Conservation (phyloP, 30 jellyfish, hydroid and myxozoan genomes). For the Hydractinia echinata region DNA sequence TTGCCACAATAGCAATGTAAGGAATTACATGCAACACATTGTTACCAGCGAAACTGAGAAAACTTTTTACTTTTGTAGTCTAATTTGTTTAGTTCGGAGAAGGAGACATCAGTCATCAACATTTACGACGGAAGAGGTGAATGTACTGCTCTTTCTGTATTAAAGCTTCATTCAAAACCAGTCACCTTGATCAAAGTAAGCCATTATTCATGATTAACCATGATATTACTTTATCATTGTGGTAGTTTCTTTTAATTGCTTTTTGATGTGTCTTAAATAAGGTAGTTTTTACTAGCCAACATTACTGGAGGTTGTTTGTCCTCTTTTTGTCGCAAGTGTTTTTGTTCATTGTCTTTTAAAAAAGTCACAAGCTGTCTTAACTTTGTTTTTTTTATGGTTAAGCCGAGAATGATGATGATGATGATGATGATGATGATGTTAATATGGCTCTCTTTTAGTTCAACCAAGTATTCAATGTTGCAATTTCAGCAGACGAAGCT, state of each 20-base stretch:
- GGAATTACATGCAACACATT: slow-evolving; percentile 6
- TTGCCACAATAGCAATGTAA: slow-evolving; percentile 87
- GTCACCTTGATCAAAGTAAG: slow-evolving; percentile 63
- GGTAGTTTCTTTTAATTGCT: not conserved
- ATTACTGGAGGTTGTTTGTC: too few species aligned
- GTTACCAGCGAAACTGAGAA: not conserved
- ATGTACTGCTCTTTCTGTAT: slow-evolving; percentile 33
- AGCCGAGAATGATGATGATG: too few species aligned
- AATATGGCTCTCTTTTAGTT: slow-evolving; percentile 36
- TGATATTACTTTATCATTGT: not conserved
- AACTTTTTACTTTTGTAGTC: not conserved
- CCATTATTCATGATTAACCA: not conserved
- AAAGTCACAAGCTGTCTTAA: too few species aligned
- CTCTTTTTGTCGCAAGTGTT: too few species aligned
- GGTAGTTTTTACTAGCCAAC: too few species aligned
- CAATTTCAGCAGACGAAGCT: slow-evolving; percentile 81
- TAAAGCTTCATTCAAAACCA: slow-evolving; percentile 61
- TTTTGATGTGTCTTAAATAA: not conserved
- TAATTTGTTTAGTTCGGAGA: slow-evolving; percentile 50
- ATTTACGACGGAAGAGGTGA: slow-evolving; percentile 88
- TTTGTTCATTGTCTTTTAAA: too few species aligned
- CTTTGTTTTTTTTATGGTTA: too few species aligned
- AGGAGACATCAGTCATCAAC: slow-evolving; percentile 40
- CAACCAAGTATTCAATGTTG: slow-evolving; percentile 79
- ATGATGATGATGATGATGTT: too few species aligned